Base-by-base conservation (phyloP, 2,113 vertebrate genomes). In the Dendropsophus ebraccatus region DNA sequence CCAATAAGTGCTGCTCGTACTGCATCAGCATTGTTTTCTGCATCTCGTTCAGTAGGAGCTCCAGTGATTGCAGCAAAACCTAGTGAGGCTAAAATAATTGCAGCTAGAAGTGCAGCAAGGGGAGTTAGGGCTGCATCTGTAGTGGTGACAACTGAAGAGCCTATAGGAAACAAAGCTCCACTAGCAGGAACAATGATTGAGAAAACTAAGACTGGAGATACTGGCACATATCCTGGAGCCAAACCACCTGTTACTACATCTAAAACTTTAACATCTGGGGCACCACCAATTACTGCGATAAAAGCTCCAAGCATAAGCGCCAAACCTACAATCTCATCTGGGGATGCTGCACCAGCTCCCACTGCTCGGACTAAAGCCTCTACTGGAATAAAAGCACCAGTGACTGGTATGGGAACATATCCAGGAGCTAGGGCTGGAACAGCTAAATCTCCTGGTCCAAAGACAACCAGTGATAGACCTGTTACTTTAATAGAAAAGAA, bases 11-110 rank as follows among this genome's bases (percentile, higher is more conserved):
- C 85, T 73, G 85, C 85, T 11, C 77, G 85, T 2, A 86, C 85
- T 62, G 85, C 85, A 45, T 80, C 85, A 12, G 85, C 85, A 35
- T 58, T 86, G n/a, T 86, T 86, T 73, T 72, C 78, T 74, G 85
- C 85, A 81, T 81, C 85, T 50, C 65, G 85, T 4, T 86, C 77
- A 25, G 54, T 11, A 16, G 84, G 77, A 49, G 84, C 76, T 16
- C 84, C 84, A 10, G 30, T 72, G 3, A 86, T 54, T n/a, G 76
- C 84, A 35, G 77, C 77, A 19, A 86, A 81, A 32, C 52, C 85
- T 28, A 86, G 85, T 50, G 85, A 86, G 69, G 85, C 85, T n/a
- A 86, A 86, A 54, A 86, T 86, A 30, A 86, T 50, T 49, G 67
- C 85, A 58, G 74, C 74, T 7, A 70, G 85, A 23, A 81, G 32